Percentiles rank a stretch among this genome's conserved stretches.
phyloP scores from a whole-genome alignment of 2,113 vertebrate species.

The Eptesicus fuscus region DNA sequence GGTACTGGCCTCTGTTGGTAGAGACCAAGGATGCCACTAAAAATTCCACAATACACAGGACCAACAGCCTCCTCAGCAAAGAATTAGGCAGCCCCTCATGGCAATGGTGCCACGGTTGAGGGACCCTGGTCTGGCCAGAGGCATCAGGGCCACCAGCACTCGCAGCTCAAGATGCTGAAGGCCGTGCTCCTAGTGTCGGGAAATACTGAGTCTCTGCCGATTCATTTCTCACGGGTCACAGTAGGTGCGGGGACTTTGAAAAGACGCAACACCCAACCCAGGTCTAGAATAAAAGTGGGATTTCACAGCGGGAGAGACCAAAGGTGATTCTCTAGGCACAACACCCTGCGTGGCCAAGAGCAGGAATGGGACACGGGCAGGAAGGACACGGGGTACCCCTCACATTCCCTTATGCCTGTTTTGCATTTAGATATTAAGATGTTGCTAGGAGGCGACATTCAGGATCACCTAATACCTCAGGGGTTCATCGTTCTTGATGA shows the following conservation, averaged over 20 bases:
- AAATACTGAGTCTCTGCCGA: neutral
- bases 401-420: neutral
- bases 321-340: neutral
- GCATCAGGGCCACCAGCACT: fast-evolving
- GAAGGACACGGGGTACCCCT: neutral
- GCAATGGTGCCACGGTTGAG: fast-evolving
- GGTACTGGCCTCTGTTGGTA: neutral
- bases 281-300: no score
- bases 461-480: constrained; percentile 84
- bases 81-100: fast-evolving
- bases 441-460: constrained; percentile 88
- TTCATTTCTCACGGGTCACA: neutral
- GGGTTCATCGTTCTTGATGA: constrained; percentile 88
- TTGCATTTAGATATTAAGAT: constrained; percentile 85
- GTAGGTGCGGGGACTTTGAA: no score
- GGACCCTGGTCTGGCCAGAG: neutral
- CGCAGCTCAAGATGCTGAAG: neutral
- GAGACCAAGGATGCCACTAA: neutral
- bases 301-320: neutral
- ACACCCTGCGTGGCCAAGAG: fast-evolving
- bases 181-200: neutral
- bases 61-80: neutral
- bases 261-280: fast-evolving
- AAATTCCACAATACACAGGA: neutral
- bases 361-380: fast-evolving